Conservation (phyloP, 1,140 invertebrate genomes). For the Lamellibrachia luymesi region DNA sequence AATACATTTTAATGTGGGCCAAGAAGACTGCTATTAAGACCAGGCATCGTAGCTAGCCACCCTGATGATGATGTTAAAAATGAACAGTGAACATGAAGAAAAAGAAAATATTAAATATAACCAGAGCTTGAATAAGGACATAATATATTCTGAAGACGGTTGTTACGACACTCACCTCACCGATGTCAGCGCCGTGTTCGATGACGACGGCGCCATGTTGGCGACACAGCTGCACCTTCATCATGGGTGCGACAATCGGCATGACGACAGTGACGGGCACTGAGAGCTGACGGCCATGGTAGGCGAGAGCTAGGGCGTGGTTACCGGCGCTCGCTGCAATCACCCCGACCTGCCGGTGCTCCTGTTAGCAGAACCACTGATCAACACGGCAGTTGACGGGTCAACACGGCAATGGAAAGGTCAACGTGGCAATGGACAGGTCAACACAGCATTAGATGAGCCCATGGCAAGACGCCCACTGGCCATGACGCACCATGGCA, state of each 20-base stretch:
- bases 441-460: no score
- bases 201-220: constrained; percentile 82
- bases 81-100: background rate
- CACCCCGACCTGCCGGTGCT: constrained; percentile 74
- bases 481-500: no score
- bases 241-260: constrained; percentile 72
- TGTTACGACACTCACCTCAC: constrained; percentile 60
- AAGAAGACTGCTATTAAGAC: no score
- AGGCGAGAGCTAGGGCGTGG: constrained; percentile 83
- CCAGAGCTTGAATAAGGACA: background rate
- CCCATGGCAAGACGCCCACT: no score
- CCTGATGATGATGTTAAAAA: no score
- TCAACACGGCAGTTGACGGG: no score
- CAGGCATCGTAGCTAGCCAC: no score
- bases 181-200: constrained; percentile 80
- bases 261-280: constrained; percentile 91
- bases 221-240: constrained; percentile 87
- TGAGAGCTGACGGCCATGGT: constrained; percentile 77
- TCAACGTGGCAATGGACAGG: no score
- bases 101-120: background rate
- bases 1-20: no score
- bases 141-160: background rate
- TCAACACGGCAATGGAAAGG: no score
- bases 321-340: constrained; percentile 91
- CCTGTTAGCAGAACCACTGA: constrained; percentile 46